Evolutionary conservation across 2,888 invertebrate species (phyloP), one percentile per base, ranked within the genome.

Genomic region (Sinelater perroti): DNA sequence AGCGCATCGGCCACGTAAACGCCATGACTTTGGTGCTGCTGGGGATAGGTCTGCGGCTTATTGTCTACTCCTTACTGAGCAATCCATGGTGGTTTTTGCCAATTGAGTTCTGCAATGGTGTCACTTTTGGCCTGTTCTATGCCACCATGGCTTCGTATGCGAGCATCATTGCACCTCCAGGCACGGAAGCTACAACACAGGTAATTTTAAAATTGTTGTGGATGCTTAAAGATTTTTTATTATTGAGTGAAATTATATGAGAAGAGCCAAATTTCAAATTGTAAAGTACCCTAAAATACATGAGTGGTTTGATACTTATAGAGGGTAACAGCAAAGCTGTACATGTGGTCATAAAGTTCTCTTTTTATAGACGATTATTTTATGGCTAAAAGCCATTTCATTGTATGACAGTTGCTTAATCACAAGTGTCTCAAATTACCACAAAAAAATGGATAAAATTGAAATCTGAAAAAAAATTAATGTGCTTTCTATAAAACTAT

Each of bases 141-240:
- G 87, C 93, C 0, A 89, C 92, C 6, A 92, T 94, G 91, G 88
- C 93, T 11, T 91, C 93, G 0, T 95, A 93, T 76, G 93, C 93
- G 0, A 91, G 88, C 72, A 85, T 89, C 60, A 85, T 92, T 1
- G 89, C 94, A 1, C 92, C 93, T 1, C 84, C 88, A 0, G 94
- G 93, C 6, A 91, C 91, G 0, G 91, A 92, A 77, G 91, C 93
- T 0, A 94, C 95, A 8, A 87, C 94, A 70, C 93, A 93, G 83
- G 89, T 88, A 76, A 71, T n/a, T n/a, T n/a, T n/a, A n/a, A n/a
- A n/a, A n/a, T n/a, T n/a, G n/a, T n/a, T n/a, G n/a, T n/a, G 62
- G 63, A 13, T 30, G n/a, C 38, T 11, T 18, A n/a, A 38, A 38
- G 16, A 10, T 38, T n/a, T n/a, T n/a, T n/a, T n/a, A 18, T 8